These are phyloP conservation scores for Cheilosia variabilis DNA, from an alignment of 2,888 invertebrate genomes.

Conservation along the genomic window DNA sequence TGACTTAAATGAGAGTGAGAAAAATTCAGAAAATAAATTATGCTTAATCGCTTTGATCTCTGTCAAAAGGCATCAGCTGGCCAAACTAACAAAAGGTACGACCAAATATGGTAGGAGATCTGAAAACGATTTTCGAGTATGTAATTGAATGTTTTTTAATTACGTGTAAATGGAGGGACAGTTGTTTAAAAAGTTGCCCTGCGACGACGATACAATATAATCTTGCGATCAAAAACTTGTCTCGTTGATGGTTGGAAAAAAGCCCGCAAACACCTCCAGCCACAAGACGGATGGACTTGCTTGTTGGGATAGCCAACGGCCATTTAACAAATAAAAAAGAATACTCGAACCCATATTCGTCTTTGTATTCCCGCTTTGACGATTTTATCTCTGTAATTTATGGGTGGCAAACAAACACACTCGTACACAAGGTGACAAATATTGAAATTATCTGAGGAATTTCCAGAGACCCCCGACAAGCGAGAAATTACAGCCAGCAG, in stretches of 20 bases:
- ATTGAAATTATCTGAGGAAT: constrained; percentile 49
- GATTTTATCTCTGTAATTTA: constrained; percentile 73
- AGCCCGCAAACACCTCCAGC: constrained; percentile 26
- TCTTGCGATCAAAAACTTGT: constrained; percentile 17
- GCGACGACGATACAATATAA: too few relatives aligned
- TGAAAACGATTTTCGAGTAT: constrained; percentile 48
- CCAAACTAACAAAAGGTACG: constrained; percentile 24
- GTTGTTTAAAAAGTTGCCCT: constrained; percentile 24
- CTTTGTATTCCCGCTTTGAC: constrained; percentile 45
- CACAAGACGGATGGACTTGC: constrained; percentile 17
- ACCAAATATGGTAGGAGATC: constrained; percentile 9
- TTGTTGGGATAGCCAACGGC: constrained; percentile 42
- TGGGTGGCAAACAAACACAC: constrained; percentile 18
- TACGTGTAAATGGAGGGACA: constrained; percentile 58
- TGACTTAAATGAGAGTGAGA: constrained; percentile 26
- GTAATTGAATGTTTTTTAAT: constrained; percentile 64
- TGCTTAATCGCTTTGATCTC: constrained; percentile 53
- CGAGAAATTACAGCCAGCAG: constrained; percentile 48
- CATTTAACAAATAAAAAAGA: not conserved
- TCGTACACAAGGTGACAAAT: constrained; percentile 50
- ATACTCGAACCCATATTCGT: constrained; percentile 35
- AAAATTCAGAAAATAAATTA: constrained; percentile 46
- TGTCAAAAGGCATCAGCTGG: not conserved
- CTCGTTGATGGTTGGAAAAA: constrained; percentile 12
- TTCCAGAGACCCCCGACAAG: constrained; percentile 29